Conservation (phyloP, 2,888 invertebrate species). For the Exocentrus adspersus region DNA sequence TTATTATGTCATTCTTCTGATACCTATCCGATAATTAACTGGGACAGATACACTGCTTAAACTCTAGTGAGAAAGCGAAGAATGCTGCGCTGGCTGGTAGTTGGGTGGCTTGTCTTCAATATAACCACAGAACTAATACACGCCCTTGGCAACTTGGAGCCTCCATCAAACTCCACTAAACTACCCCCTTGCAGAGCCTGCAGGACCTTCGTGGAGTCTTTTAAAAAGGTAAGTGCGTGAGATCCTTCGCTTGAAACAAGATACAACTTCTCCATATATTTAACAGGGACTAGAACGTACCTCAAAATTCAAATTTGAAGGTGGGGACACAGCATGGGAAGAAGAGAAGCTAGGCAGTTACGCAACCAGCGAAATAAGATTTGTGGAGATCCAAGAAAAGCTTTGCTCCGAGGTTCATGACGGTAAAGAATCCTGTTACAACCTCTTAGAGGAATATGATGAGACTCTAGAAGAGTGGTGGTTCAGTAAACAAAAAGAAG, state of each 20-base stretch:
- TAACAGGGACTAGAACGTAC: slow-evolving; percentile 81
- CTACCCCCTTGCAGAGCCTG: slow-evolving; percentile 83
- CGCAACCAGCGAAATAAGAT: slow-evolving; percentile 85
- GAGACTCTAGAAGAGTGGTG: slow-evolving; percentile 89
- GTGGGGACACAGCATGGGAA: slow-evolving; percentile 95
- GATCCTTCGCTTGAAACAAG: too few relatives aligned
- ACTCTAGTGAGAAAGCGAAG: slow-evolving; percentile 2
- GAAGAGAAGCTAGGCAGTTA: slow-evolving; percentile 86
- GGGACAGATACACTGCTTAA: not conserved
- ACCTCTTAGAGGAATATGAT: slow-evolving; percentile 86
- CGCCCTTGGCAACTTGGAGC: slow-evolving; percentile 33
- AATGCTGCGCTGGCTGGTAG: slow-evolving; percentile 32
- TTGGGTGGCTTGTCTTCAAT: slow-evolving; percentile 24
- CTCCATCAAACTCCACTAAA: slow-evolving; percentile 35
- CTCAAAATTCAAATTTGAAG: slow-evolving; percentile 88
- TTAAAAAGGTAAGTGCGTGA: slow-evolving; percentile 70
- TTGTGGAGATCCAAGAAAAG: slow-evolving; percentile 90
- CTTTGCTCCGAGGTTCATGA: slow-evolving; percentile 81
- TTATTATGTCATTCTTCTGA: slow-evolving; percentile 1
- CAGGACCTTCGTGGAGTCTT: slow-evolving; percentile 77
- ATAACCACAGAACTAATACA: slow-evolving; percentile 26
- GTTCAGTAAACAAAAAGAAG: slow-evolving; percentile 69
- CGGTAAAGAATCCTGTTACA: slow-evolving; percentile 82
- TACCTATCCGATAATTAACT: not conserved
- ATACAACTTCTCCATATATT: too few relatives aligned